Percentiles rank a stretch among this genome's conserved stretches.
phyloP scores from a whole-genome alignment of 2,113 vertebrate genomes.

The Petrocephalus zakoni region DNA sequence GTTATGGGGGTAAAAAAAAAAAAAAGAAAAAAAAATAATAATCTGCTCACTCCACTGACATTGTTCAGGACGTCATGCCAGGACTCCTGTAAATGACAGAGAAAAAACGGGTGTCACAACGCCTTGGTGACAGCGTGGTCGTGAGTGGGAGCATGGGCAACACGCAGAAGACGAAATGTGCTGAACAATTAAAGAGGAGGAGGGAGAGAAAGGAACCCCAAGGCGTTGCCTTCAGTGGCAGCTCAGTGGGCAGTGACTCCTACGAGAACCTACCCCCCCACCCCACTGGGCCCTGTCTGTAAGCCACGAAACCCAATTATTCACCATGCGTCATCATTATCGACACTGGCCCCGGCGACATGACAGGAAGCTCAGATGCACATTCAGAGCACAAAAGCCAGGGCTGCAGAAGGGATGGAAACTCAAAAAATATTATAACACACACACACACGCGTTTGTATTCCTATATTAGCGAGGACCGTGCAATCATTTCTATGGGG shows the following conservation, averaged over 20 bases:
- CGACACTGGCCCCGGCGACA: not conserved
- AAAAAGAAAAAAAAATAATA: not conserved
- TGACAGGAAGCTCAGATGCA: not conserved
- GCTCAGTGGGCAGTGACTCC: not conserved
- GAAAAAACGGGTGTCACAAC: constrained; percentile 30
- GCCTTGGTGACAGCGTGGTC: not conserved
- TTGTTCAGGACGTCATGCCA: constrained; percentile 47
- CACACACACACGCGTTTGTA: not conserved
- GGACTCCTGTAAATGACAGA: constrained; percentile 49
- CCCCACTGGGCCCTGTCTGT: not conserved
- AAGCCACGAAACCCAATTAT: not conserved
- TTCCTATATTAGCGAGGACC: too few species aligned
- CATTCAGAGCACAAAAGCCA: not conserved
- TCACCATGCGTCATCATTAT: not conserved
- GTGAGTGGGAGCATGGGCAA: not conserved
- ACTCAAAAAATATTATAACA: not conserved
- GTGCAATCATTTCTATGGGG: too few species aligned
- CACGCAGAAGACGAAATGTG: not conserved
- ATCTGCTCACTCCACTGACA: constrained; percentile 50
- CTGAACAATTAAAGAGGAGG: not conserved
- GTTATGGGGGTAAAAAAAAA: constrained; percentile 19
- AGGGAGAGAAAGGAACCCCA: not conserved
- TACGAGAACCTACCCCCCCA: not conserved
- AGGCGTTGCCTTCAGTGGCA: not conserved
- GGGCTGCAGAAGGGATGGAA: not conserved